Conservation (phyloP, 1,140 invertebrate species). For the Leptinotarsa texana region DNA sequence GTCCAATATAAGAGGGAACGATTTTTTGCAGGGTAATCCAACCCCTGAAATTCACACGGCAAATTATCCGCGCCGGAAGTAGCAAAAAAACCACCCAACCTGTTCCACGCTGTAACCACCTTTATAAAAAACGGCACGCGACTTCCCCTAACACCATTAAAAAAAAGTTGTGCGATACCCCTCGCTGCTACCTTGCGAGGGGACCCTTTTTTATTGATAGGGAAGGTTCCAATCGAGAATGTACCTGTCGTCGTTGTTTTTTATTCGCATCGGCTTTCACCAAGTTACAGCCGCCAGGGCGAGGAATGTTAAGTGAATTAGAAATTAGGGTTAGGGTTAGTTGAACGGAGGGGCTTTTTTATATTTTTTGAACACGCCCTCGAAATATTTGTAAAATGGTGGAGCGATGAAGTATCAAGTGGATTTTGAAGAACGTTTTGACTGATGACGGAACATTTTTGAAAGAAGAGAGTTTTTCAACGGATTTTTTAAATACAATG, state of each 20-base stretch:
- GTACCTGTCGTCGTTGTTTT: conserved; percentile 33
- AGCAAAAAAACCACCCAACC: conserved; percentile 30
- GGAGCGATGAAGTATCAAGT: not conserved
- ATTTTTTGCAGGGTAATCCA: conserved; percentile 37
- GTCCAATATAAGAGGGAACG: no score
- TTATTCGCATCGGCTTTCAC: conserved; percentile 23
- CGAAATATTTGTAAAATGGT: conserved; percentile 31
- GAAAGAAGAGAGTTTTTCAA: not conserved
- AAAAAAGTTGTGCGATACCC: conserved; percentile 26
- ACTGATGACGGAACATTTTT: not conserved
- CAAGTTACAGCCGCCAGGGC: not conserved
- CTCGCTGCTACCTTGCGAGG: not conserved
- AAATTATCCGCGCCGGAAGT: conserved; percentile 34
- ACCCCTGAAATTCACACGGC: conserved; percentile 27
- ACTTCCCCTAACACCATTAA: conserved; percentile 31
- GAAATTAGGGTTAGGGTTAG: conserved; percentile 26
- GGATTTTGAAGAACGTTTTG: no score
- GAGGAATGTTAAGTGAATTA: conserved; percentile 18
- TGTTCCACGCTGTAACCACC: conserved; percentile 7
- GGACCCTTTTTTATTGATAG: conserved; percentile 28
- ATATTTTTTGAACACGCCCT: conserved; percentile 38
- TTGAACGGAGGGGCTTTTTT: conserved; percentile 37
- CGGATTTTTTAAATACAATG: not conserved
- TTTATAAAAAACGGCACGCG: conserved; percentile 41
- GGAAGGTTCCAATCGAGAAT: conserved; percentile 22